phyloP scores from a whole-genome alignment of 1,140 invertebrate genomes.

The Eriosoma lanigerum region DNA sequence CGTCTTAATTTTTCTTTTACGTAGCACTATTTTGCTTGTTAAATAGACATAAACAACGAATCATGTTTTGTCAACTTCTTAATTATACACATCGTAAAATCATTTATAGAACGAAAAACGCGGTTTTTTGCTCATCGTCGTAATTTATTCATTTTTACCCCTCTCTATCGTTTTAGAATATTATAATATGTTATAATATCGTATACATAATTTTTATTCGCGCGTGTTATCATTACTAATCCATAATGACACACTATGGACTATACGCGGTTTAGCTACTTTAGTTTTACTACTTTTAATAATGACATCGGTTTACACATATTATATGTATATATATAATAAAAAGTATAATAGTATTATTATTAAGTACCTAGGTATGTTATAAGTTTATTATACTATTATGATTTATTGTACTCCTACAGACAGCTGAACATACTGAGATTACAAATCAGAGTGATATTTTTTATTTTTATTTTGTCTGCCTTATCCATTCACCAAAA shows the following conservation, averaged over 20 bases:
- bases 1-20: no score
- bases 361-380: no score
- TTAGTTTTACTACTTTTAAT: no score
- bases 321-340: not conserved
- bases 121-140: not conserved
- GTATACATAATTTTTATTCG: no score
- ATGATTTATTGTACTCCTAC: not conserved
- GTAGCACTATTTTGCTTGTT: no score
- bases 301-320: not conserved
- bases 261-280: not conserved
- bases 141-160: not conserved
- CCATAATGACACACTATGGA: not conserved
- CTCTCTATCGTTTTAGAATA: not conserved
- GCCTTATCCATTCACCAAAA: not conserved
- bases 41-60: no score
- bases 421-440: constrained; percentile 7
- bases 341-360: not conserved
- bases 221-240: constrained; percentile 19
- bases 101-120: not conserved
- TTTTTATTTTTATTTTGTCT: not conserved
- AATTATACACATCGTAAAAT: no score
- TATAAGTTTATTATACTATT: no score
- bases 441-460: not conserved
- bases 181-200: no score
- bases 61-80: no score